Conservation (phyloP, 2,888 invertebrate genomes). For the Achlya flavicornis region DNA sequence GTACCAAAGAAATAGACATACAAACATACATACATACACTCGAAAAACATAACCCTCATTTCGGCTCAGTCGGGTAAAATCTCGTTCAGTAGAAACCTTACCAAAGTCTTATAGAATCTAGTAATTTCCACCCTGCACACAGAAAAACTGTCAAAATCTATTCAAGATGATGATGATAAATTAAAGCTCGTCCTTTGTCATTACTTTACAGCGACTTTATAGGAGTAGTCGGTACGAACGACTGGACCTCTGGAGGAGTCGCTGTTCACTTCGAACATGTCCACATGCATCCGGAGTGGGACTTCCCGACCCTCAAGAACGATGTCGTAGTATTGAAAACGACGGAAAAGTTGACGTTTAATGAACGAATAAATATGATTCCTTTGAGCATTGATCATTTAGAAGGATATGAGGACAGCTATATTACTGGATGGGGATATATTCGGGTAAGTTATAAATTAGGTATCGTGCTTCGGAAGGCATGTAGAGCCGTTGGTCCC, state of each 20-base stretch:
- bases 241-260: conserved; percentile 35
- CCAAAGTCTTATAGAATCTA: too few relatives aligned
- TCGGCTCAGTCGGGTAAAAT: too few relatives aligned
- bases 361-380: conserved; percentile 20
- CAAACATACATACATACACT: too few relatives aligned
- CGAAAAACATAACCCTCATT: too few relatives aligned
- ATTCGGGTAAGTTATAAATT: conserved; percentile 28
- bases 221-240: conserved; percentile 36
- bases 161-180: too few relatives aligned
- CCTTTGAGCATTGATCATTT: conserved; percentile 23
- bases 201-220: conserved; percentile 25
- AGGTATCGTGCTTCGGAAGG: neutral
- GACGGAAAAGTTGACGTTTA: conserved; percentile 17
- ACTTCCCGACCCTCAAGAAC: conserved; percentile 26
- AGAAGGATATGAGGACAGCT: conserved; percentile 20
- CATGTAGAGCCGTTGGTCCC: too few relatives aligned
- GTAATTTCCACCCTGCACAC: too few relatives aligned
- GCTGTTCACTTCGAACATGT: conserved; percentile 16
- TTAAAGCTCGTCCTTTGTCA: too few relatives aligned
- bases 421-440: conserved; percentile 42
- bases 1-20: too few relatives aligned
- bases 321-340: conserved; percentile 28
- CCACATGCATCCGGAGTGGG: conserved; percentile 35
- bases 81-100: too few relatives aligned
- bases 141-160: too few relatives aligned